These are phyloP conservation scores for Scolopax mira DNA, from an alignment of 2,113 vertebrate species.

Conservation along the genomic window DNA sequence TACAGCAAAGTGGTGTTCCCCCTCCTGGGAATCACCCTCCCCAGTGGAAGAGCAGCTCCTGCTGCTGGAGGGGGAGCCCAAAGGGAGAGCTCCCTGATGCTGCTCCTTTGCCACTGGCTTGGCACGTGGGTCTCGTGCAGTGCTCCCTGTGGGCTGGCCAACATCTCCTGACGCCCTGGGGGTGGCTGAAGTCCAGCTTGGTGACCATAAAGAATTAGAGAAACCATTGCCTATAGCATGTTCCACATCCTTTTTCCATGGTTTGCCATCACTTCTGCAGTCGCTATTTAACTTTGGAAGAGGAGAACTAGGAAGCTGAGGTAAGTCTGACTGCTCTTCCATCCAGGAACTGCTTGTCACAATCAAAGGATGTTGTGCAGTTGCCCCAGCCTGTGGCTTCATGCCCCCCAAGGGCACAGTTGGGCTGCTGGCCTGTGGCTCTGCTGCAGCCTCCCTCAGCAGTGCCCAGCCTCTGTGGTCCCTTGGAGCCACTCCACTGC, in stretches of 20 bases:
- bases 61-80: not conserved
- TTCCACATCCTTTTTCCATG: not conserved
- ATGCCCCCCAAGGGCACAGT: not conserved
- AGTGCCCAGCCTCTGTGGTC: not conserved
- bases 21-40: not conserved
- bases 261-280: not conserved
- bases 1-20: not conserved
- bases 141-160: not conserved
- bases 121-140: not conserved
- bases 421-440: not conserved
- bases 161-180: not conserved
- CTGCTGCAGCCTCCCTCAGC: not conserved
- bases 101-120: not conserved
- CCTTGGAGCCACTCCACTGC: not conserved
- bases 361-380: accelerated
- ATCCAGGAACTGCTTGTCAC: not conserved
- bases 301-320: not conserved
- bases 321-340: not conserved
- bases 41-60: accelerated
- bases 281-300: not conserved
- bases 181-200: not conserved
- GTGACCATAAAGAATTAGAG: not conserved
- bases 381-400: not conserved
- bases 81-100: not conserved
- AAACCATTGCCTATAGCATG: not conserved